These are phyloP conservation scores for Psilanteris sp. DNA, from an alignment of 1,140 invertebrate genomes.

Conservation along the genomic window DNA sequence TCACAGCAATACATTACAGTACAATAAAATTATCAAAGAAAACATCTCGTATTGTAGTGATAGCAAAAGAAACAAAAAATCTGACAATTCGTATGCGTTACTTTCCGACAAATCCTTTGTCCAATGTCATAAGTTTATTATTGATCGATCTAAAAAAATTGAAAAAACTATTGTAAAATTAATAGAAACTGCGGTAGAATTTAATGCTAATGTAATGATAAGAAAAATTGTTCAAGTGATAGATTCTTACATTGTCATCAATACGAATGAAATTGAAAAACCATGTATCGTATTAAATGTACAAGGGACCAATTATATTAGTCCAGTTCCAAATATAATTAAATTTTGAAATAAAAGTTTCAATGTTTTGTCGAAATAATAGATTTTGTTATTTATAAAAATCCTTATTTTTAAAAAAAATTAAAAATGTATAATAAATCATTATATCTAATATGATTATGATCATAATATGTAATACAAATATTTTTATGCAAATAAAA, in stretches of 20 bases:
- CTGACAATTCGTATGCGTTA: constrained; percentile 5
- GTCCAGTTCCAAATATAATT: constrained; percentile 23
- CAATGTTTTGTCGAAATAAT: too few species aligned
- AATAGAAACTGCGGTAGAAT: constrained; percentile 6
- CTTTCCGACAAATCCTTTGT: constrained; percentile 7
- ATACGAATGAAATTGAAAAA: constrained; percentile 4
- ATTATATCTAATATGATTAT: too few species aligned
- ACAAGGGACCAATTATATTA: constrained; percentile 3
- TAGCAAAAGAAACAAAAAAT: constrained; percentile 4
- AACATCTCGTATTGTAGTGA: too few species aligned
- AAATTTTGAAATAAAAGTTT: too few species aligned
- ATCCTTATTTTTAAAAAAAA: too few species aligned
- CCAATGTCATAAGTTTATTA: constrained; percentile 24
- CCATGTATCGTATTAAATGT: constrained; percentile 15
- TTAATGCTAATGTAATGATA: too few species aligned
- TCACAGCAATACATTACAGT: background rate
- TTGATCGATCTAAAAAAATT: too few species aligned
- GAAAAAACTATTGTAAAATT: constrained; percentile 14
- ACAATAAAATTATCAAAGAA: constrained; percentile 16
- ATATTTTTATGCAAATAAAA: too few species aligned
- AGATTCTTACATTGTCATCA: too few species aligned
- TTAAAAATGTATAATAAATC: too few species aligned
- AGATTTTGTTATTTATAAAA: too few species aligned
- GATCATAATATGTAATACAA: too few species aligned
- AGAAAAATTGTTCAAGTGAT: constrained; percentile 9